Conservation (phyloP, 2,888 invertebrate genomes). For the Megastigmus dorsalis region DNA sequence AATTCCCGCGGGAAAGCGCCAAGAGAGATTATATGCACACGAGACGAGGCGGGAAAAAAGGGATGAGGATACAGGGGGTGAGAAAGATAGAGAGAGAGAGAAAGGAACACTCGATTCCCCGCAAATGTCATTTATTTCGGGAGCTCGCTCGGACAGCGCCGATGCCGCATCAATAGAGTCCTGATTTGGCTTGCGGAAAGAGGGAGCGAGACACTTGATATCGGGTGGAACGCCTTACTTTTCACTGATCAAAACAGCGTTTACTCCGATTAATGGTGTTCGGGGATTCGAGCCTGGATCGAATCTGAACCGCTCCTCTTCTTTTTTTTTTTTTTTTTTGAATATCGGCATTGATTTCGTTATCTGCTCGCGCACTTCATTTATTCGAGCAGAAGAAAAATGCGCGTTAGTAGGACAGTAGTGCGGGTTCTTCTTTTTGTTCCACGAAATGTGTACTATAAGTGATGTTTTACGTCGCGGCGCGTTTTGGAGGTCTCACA, state of each 20-base stretch:
- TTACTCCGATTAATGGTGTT: slow-evolving; percentile 21
- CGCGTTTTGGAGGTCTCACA: background rate
- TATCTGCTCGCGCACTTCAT: too few relatives aligned
- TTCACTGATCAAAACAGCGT: slow-evolving; percentile 7
- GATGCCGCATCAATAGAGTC: slow-evolving; percentile 26
- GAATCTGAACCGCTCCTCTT: too few relatives aligned
- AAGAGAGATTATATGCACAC: too few relatives aligned
- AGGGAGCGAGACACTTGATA: slow-evolving; percentile 14
- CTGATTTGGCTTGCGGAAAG: background rate
- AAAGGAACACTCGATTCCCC: slow-evolving; percentile 15
- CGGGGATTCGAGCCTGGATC: too few relatives aligned
- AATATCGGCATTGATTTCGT: too few relatives aligned
- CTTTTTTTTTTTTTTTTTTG: too few relatives aligned
- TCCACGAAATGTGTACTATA: slow-evolving; percentile 10
- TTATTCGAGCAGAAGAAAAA: too few relatives aligned
- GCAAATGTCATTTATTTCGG: slow-evolving; percentile 36
- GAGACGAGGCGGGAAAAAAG: too few relatives aligned
- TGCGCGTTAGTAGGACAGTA: too few relatives aligned
- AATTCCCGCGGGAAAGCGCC: too few relatives aligned
- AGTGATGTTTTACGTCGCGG: background rate
- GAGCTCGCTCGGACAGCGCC: background rate
- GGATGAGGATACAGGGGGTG: too few relatives aligned
- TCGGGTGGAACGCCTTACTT: background rate
- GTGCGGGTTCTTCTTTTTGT: too few relatives aligned
- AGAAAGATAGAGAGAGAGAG: background rate